These are phyloP conservation scores for Acromyrmex charruanus DNA, from an alignment of 1,140 invertebrate genomes.

Conservation along the genomic window DNA sequence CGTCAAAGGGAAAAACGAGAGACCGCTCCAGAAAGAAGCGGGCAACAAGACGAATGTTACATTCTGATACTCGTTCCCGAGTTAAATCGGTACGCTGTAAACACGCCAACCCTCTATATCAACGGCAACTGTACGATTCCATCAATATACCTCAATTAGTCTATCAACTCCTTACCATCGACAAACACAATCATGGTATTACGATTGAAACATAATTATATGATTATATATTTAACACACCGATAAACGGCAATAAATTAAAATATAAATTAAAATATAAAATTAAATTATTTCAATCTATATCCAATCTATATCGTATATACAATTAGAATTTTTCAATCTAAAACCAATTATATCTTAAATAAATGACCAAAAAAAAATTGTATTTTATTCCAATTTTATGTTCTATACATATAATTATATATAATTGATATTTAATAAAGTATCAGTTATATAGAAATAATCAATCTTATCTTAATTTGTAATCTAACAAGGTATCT, in stretches of 20 bases:
- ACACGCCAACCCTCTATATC: conserved; percentile 24
- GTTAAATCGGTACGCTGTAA: conserved; percentile 35
- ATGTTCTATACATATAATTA: not conserved
- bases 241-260: not conserved
- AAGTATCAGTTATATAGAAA: not conserved
- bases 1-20: conserved; percentile 46
- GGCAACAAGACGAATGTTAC: not conserved
- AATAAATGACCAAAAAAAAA: not conserved
- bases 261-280: not conserved
- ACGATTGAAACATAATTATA: not conserved
- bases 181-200: conserved; percentile 63
- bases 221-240: not conserved
- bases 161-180: conserved; percentile 66
- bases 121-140: not conserved
- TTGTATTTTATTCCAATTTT: not conserved
- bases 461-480: not conserved
- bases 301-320: not conserved
- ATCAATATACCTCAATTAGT: conserved; percentile 64
- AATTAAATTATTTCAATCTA: conserved; percentile 23
- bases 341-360: not conserved
- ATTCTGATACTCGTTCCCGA: not conserved
- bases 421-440: not conserved
- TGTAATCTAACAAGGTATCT: not conserved
- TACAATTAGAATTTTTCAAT: not conserved
- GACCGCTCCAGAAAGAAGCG: not conserved